Evolutionary conservation across 2,113 vertebrate genomes (phyloP).

Genomic region (Strix uralensis): DNA sequence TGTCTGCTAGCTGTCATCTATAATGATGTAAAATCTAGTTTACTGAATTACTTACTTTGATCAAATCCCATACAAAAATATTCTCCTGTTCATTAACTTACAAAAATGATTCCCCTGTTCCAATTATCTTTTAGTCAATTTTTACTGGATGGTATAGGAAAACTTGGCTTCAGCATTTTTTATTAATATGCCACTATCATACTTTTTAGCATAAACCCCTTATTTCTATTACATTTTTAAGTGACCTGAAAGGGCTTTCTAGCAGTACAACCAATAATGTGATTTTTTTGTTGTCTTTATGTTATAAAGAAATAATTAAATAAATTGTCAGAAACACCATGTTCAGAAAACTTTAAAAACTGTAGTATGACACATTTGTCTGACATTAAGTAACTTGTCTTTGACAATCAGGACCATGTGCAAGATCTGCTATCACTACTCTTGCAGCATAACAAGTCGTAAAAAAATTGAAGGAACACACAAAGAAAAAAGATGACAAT

Average conservation of each 20-base stretch:
- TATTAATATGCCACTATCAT: not conserved
- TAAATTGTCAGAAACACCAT: not conserved
- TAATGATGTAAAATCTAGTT: not conserved
- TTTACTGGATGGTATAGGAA: not conserved
- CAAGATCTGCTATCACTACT: not conserved
- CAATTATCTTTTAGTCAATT: not conserved
- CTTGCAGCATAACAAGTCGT: accelerated
- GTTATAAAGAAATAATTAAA: not conserved
- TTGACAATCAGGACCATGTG: not conserved
- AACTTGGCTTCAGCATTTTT: not conserved
- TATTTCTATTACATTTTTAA: not conserved
- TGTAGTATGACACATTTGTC: not conserved
- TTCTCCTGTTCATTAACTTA: not conserved
- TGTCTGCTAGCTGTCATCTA: not conserved
- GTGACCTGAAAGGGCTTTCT: not conserved
- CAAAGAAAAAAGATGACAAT: not conserved
- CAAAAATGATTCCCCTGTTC: not conserved
- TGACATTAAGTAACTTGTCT: not conserved
- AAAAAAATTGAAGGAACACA: not conserved
- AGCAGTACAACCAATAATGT: not conserved
- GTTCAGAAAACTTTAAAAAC: not conserved
- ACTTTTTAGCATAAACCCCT: not conserved
- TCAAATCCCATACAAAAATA: not conserved
- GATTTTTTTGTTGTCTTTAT: not conserved
- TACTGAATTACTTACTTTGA: not conserved